Percentiles rank a stretch among this genome's conserved stretches.
phyloP scores from a whole-genome alignment of 2,888 invertebrate genomes.

The Platycnemis pennipes region DNA sequence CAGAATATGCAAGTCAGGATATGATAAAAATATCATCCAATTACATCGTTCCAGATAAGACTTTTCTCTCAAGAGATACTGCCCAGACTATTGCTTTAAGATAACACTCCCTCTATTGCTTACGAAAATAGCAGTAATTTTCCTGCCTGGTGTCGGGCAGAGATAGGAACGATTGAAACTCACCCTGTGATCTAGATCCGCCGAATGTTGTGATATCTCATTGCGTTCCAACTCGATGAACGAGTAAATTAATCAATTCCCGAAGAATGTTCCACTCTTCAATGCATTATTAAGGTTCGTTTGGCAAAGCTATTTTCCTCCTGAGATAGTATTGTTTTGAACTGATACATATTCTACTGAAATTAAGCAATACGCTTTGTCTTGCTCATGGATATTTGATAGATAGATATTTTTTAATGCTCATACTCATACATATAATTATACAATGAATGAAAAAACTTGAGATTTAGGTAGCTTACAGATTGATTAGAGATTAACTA shows the following conservation, averaged over 20 bases:
- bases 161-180: background rate
- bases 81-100: background rate
- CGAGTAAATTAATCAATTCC: background rate
- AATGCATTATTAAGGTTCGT: background rate
- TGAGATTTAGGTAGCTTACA: too few relatives aligned
- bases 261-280: background rate
- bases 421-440: too few relatives aligned
- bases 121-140: background rate
- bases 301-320: background rate
- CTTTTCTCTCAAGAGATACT: background rate
- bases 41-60: background rate
- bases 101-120: background rate
- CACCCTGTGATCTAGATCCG: background rate
- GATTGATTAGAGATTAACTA: too few relatives aligned
- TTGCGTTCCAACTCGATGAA: background rate
- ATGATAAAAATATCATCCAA: background rate
- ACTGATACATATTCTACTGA: too few relatives aligned
- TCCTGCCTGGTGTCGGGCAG: background rate
- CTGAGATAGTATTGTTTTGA: background rate
- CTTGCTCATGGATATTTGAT: too few relatives aligned
- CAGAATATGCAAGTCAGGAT: background rate
- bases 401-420: too few relatives aligned
- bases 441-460: too few relatives aligned
- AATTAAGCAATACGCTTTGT: too few relatives aligned
- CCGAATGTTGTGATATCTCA: background rate